Base-by-base conservation (phyloP, 2,888 invertebrate genomes). In the Ichneumoninae sp. region DNA sequence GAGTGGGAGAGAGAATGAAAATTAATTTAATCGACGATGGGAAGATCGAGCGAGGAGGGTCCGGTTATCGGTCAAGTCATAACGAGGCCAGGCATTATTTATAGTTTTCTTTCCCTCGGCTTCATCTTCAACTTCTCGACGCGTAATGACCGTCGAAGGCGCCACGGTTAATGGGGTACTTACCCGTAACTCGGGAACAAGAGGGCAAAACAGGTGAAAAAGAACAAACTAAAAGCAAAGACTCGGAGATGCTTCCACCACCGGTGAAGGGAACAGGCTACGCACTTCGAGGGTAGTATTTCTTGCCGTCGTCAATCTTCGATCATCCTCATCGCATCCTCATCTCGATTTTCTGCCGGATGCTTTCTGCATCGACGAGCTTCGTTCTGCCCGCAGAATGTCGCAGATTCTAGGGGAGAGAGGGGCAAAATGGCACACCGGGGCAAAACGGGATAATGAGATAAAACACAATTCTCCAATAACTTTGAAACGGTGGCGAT, bases 321-420 rank as follows among this genome's bases (percentile, higher is more conserved):
- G 44, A 47, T 47, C 44, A 3, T 66, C 19, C 16, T n/a, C 5
- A 47, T 68, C 76, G 68, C 50, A 54, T 54, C 10, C 26, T 16
- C 22, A 36, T 22, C 66, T 68, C 16, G 68, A 76, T 52, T 68
- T 76, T 76, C 44, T 8, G 16, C 22, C 40, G 54, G 68, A 68
- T 44, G 10, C 57, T 68, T 44, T 76, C 44, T 57, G 40, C 36
- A 33, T 13, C 77, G 69, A 4, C 57, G 77, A 30, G 77, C 16
- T 66, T 70, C 78, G 70, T 80, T 72, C 19, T 36, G 57, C 62
- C 78, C 78, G 44, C 13, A 70, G 60, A 78, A 79, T 80, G 79
- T 82, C 84, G 84, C 75, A 54, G 75, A 76, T 84, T 81, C 84
- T 19, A 19, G 19, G 19, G 19, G 19, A 19, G n/a, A n/a, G n/a